Evolutionary conservation across 2,797 vertebrate genomes (phyloP), one percentile per base, ranked within the genome.

Genomic region (Numenius phaeopus): DNA sequence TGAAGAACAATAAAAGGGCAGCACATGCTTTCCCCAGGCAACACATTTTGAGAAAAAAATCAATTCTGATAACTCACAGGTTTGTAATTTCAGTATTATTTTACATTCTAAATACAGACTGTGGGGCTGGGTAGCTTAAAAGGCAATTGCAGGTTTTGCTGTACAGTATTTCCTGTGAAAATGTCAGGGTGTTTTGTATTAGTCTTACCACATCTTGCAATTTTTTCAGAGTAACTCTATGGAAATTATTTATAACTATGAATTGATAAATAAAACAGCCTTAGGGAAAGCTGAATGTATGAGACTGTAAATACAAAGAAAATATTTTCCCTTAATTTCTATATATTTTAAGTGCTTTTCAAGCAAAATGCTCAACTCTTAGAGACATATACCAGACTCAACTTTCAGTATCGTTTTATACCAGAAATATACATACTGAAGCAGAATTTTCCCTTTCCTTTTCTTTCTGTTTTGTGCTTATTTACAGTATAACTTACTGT

Each of bases 261-360:
- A 76, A 93, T 54, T 88, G 81, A 55, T 78, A 94, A 90, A 88
- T 39, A 87, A 93, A 83, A 58, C 37, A 84, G 22, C 94, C 83
- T 69, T 69, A 76, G 70, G 50, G 9, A 69, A 95, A 89, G 55
- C 11, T 89, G 17, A 49, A 93, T 76, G 23, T 24, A 50, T 61
- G 34, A 93, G 32, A n/a, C 34, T 70, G 39, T 44, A 93, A 79
- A 77, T 40, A 88, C 15, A 64, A 83, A 71, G 10, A 81, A 91
- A 86, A 69, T 26, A 49, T 30, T 71, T 80, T 55, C 6, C 67
- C 69, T 81, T 83, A 72, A 81, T 90, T 81, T 67, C 29, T 7
- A 6, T 71, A 17, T 27, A 46, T 65, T 34, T 81, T 61, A 12
- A 2, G 49, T 34, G 54, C 7, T 61, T 67, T 84, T 81, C 57